A percentile compares a stretch with the other conserved stretches of the same genome.
These are phyloP conservation scores for Onthophagus sagittarius DNA, from an alignment of 2,888 invertebrate species.

Conservation along the genomic window DNA sequence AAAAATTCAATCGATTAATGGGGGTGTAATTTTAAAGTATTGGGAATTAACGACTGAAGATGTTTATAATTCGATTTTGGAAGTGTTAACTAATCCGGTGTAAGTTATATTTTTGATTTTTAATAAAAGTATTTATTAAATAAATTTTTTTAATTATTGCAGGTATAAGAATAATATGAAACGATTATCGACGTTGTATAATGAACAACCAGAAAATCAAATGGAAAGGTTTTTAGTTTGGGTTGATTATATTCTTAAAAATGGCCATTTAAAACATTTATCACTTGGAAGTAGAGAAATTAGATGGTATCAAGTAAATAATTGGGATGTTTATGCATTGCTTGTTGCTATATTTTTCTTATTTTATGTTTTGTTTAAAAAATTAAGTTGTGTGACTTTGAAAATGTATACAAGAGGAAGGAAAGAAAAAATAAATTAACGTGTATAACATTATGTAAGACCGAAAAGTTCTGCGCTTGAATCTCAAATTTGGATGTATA, in stretches of 20 bases:
- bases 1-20: conserved; percentile 28
- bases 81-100: conserved; percentile 5
- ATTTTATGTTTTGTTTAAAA: background rate
- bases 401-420: background rate
- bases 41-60: background rate
- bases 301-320: conserved; percentile 6
- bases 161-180: background rate
- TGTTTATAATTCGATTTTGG: conserved; percentile 5
- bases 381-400: background rate
- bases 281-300: conserved; percentile 7
- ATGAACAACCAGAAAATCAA: conserved; percentile 15
- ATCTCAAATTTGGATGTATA: no score
- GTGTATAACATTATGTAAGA: no score
- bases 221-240: conserved; percentile 19
- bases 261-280: conserved; percentile 13
- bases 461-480: no score
- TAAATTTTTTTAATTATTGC: background rate
- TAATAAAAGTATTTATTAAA: background rate
- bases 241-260: conserved; percentile 16
- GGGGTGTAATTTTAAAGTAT: conserved; percentile 11
- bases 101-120: conserved; percentile 2
- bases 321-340: conserved; percentile 18
- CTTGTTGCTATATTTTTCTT: background rate
- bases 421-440: background rate
- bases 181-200: background rate